phyloP scores from a whole-genome alignment of 2,113 vertebrate species.

The Mormoops blainvillei region DNA sequence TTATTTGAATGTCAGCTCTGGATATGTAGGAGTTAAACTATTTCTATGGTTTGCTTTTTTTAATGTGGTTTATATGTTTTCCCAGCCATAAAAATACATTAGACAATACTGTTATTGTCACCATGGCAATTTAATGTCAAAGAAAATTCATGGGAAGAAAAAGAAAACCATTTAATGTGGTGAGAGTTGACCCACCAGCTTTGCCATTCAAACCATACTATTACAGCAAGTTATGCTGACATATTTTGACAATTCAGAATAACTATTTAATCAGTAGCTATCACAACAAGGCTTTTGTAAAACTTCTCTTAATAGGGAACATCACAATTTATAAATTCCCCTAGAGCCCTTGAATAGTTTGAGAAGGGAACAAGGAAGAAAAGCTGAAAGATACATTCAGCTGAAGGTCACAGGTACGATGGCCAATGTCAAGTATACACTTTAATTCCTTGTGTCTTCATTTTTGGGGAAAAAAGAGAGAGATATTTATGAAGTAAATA shows the following conservation, averaged over 20 bases:
- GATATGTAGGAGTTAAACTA: not conserved
- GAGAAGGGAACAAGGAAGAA: not conserved
- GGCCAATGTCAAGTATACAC: not conserved
- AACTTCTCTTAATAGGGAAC: not conserved
- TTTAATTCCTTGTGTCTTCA: not conserved
- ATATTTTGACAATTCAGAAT: slow-evolving; percentile 43
- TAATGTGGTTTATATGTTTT: not conserved
- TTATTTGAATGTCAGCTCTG: not conserved
- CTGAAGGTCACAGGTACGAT: not conserved
- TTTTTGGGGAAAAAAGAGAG: not conserved
- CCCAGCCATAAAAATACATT: not conserved
- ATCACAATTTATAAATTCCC: not conserved
- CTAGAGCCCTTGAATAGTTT: not conserved
- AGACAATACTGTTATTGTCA: slow-evolving; percentile 1
- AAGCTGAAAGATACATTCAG: not conserved
- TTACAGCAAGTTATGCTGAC: not conserved
- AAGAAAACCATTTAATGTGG: not conserved
- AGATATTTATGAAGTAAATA: not conserved
- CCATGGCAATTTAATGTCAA: slow-evolving; percentile 39
- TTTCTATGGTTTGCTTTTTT: slow-evolving; percentile 29
- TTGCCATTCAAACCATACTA: not conserved
- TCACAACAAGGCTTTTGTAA: slow-evolving; percentile 10
- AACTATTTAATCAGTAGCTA: slow-evolving; percentile 22
- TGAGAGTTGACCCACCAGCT: not conserved
- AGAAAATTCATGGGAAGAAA: slow-evolving; percentile 22